Evolutionary conservation across 2,888 invertebrate genomes (phyloP).

Genomic region (Nomada flava): DNA sequence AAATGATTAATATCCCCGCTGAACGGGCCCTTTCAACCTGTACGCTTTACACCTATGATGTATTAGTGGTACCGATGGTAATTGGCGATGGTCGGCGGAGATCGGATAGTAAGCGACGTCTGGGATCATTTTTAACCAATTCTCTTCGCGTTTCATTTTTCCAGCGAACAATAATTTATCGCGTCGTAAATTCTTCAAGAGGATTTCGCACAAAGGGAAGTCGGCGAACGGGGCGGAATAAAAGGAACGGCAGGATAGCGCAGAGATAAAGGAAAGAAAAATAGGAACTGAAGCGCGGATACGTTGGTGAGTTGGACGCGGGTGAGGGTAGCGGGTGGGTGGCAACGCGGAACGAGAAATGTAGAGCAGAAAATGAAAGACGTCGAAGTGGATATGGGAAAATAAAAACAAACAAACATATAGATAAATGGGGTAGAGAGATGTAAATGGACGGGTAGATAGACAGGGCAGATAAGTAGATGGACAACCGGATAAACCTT

Average conservation of each 20-base stretch:
- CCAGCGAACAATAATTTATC: constrained; percentile 67
- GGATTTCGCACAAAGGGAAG: constrained; percentile 48
- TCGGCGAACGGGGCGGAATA: constrained; percentile 25
- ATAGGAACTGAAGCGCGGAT: constrained; percentile 38
- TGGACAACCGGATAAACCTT: constrained; percentile 39
- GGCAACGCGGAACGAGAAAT: constrained; percentile 33
- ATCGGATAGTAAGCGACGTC: constrained; percentile 3
- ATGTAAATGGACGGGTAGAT: constrained; percentile 32
- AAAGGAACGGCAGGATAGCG: constrained; percentile 6
- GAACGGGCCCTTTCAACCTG: constrained; percentile 30
- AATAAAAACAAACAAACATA: background rate
- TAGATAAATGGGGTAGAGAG: constrained; percentile 25
- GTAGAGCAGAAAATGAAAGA: constrained; percentile 42
- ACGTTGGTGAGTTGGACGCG: background rate
- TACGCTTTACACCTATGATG: constrained; percentile 1
- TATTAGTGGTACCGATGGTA: background rate
- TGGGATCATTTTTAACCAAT: constrained; percentile 58
- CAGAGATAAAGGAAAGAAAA: constrained; percentile 41
- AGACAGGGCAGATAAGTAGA: constrained; percentile 37
- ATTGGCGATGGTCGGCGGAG: background rate
- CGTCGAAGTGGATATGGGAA: constrained; percentile 21
- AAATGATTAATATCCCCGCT: constrained; percentile 48
- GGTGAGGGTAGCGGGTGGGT: background rate
- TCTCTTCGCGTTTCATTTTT: constrained; percentile 40
- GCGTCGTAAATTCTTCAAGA: constrained; percentile 66